Conservation (phyloP, 1,140 invertebrate genomes). For the Polypedilum pembai region DNA sequence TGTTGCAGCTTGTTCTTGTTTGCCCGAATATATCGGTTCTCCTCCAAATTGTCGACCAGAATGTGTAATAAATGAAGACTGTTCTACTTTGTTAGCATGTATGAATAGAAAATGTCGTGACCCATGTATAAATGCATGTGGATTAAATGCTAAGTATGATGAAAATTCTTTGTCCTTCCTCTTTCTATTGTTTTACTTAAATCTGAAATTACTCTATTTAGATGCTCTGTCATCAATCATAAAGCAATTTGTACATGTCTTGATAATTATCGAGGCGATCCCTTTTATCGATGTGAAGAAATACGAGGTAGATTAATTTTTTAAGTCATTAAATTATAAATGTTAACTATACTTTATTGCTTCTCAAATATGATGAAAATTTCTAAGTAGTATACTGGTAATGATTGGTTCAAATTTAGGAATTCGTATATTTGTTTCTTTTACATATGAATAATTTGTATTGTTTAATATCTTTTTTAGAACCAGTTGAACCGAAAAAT, state of each 20-base stretch:
- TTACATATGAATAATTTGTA: too few relatives aligned
- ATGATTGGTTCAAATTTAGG: too few relatives aligned
- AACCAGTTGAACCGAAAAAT: conserved; percentile 39
- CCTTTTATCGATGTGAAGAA: conserved; percentile 57
- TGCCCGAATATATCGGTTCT: conserved; percentile 65
- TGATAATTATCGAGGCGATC: conserved; percentile 61
- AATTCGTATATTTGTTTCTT: too few relatives aligned
- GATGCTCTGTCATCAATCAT: conserved; percentile 61
- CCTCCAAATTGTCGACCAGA: conserved; percentile 71
- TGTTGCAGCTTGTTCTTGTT: conserved; percentile 65
- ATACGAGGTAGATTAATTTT: not conserved
- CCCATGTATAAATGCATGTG: conserved; percentile 72
- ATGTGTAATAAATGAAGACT: conserved; percentile 72
- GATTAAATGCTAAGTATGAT: conserved; percentile 60
- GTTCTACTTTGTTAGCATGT: conserved; percentile 70
- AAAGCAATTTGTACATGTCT: conserved; percentile 61
- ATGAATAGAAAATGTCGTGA: conserved; percentile 72
- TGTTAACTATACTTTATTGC: too few relatives aligned
- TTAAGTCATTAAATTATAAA: too few relatives aligned
- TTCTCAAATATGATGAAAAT: too few relatives aligned
- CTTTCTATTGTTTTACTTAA: not conserved
- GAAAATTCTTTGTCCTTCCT: conserved; percentile 31
- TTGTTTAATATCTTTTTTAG: conserved; percentile 43
- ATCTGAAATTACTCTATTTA: not conserved
- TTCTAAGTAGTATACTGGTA: too few relatives aligned